phyloP scores from a whole-genome alignment of 2,888 invertebrate species.

The Lutraria lutraria region DNA sequence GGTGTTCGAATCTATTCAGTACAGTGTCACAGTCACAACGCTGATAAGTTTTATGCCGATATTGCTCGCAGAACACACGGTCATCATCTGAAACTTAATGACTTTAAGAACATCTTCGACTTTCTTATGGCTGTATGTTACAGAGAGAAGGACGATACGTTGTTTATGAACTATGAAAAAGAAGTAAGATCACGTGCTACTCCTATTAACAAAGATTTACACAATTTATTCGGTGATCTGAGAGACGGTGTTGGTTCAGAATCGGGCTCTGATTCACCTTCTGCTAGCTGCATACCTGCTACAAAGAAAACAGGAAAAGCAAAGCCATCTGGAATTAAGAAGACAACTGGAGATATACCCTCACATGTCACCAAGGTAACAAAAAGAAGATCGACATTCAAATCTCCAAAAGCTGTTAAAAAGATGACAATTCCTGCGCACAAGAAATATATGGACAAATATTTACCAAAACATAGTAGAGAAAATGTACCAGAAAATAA shows the following conservation, averaged over 20 bases:
- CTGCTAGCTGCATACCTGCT: neutral
- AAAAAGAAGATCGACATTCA: neutral
- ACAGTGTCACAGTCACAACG: constrained; percentile 38
- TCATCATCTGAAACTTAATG: constrained; percentile 68
- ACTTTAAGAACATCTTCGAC: constrained; percentile 73
- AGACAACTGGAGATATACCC: neutral
- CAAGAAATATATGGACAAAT: constrained; percentile 44
- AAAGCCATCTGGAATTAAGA: constrained; percentile 31
- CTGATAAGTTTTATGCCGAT: constrained; percentile 67
- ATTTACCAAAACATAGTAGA: constrained; percentile 62
- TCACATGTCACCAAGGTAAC: neutral
- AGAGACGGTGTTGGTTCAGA: constrained; percentile 37
- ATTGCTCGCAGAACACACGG: constrained; percentile 72
- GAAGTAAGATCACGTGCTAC: constrained; percentile 70
- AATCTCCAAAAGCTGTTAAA: constrained; percentile 3
- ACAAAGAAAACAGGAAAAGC: neutral
- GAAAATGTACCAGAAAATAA: constrained; percentile 72
- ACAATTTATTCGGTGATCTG: constrained; percentile 72
- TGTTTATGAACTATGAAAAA: constrained; percentile 71
- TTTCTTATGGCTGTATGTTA: constrained; percentile 80
- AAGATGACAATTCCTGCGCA: neutral
- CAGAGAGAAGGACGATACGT: constrained; percentile 71
- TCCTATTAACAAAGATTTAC: constrained; percentile 71
- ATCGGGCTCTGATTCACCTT: neutral
- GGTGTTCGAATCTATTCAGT: constrained; percentile 72